These are phyloP conservation scores for Pycnomerus fuliginosus DNA, from an alignment of 2,888 invertebrate species.

Conservation along the genomic window DNA sequence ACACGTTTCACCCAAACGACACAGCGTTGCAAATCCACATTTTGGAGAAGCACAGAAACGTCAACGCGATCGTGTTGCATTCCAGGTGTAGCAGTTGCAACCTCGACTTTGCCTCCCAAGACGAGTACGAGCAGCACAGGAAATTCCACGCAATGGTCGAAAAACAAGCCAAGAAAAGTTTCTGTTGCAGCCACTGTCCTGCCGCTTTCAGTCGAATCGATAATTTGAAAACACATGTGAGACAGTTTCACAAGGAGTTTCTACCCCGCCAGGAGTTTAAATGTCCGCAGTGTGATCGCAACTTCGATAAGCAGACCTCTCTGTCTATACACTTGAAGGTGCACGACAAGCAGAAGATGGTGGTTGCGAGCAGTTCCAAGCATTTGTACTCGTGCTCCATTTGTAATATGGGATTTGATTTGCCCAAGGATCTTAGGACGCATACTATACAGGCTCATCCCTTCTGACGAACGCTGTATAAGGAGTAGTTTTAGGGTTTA, in stretches of 20 bases:
- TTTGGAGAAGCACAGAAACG: constrained; percentile 47
- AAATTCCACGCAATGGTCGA: constrained; percentile 55
- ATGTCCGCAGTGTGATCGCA: constrained; percentile 66
- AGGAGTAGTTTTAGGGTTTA: no score
- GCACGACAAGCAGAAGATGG: constrained; percentile 57
- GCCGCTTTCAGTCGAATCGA: constrained; percentile 64
- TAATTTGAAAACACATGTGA: constrained; percentile 64
- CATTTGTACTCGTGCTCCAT: constrained; percentile 58
- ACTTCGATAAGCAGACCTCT: constrained; percentile 63
- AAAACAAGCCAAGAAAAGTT: constrained; percentile 33
- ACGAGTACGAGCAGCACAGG: constrained; percentile 60
- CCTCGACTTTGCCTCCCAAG: constrained; percentile 61
- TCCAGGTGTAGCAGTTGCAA: constrained; percentile 60
- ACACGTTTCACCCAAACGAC: constrained; percentile 41
- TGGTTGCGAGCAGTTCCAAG: constrained; percentile 51
- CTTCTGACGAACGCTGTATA: constrained; percentile 39
- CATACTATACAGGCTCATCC: constrained; percentile 50
- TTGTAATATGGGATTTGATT: constrained; percentile 54
- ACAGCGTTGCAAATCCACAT: constrained; percentile 49
- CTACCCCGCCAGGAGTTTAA: constrained; percentile 53
- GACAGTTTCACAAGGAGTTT: constrained; percentile 58
- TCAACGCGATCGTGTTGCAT: constrained; percentile 42
- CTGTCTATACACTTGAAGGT: constrained; percentile 63
- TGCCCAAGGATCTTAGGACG: constrained; percentile 48
- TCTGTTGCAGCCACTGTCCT: constrained; percentile 63